Conservation (phyloP, 2,888 invertebrate genomes). For the Hypomecis punctinalis region DNA sequence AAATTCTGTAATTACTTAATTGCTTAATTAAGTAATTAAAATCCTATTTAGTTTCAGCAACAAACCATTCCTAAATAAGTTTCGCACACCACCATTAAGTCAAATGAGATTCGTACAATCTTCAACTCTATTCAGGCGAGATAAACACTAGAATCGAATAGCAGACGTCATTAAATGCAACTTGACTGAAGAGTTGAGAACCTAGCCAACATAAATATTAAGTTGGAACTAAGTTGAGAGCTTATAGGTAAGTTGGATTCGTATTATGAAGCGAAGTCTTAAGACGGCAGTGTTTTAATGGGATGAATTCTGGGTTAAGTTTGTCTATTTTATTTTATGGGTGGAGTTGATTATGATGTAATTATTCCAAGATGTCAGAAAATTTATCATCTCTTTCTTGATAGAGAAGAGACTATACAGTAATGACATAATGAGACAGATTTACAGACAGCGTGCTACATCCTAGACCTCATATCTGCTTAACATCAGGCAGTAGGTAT, state of each 20-base stretch:
- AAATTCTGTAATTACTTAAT: not conserved
- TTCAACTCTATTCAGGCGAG: slow-evolving; percentile 21
- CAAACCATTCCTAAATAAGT: not conserved
- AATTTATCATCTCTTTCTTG: too few relatives aligned
- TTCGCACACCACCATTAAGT: slow-evolving; percentile 33
- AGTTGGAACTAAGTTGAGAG: slow-evolving; percentile 42
- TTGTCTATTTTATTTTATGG: slow-evolving; percentile 10
- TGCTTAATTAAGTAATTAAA: slow-evolving; percentile 11
- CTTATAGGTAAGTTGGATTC: slow-evolving; percentile 45
- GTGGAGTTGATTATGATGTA: not conserved
- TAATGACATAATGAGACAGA: too few relatives aligned
- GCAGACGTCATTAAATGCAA: slow-evolving; percentile 36
- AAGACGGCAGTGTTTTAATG: slow-evolving; percentile 32
- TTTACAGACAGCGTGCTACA: too few relatives aligned
- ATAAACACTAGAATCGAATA: slow-evolving; percentile 28
- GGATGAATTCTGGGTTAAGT: slow-evolving; percentile 8
- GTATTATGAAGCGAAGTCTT: slow-evolving; percentile 42
- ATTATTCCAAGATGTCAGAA: too few relatives aligned
- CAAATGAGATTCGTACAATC: slow-evolving; percentile 9
- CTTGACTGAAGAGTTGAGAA: slow-evolving; percentile 39
- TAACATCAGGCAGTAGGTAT: too few relatives aligned
- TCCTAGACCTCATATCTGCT: too few relatives aligned
- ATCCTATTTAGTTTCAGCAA: slow-evolving; percentile 7
- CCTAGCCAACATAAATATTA: slow-evolving; percentile 46
- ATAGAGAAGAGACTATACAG: too few relatives aligned